Evolutionary conservation across 2,797 vertebrate species (phyloP).

Genomic region (Perodicticus potto): DNA sequence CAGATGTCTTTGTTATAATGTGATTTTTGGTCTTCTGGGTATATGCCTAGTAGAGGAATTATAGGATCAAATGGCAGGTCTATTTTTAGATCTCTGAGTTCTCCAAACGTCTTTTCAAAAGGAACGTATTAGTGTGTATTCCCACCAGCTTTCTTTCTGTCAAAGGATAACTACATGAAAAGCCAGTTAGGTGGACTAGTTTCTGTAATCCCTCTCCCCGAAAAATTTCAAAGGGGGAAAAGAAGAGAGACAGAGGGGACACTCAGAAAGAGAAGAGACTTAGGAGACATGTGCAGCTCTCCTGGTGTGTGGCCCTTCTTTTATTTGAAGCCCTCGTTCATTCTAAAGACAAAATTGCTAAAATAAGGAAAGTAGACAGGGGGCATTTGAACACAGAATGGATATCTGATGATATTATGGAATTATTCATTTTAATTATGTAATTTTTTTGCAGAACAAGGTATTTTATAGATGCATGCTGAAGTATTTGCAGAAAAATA

Average conservation of each 20-base stretch:
- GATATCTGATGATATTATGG: not conserved
- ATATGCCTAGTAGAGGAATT: too few relatives aligned
- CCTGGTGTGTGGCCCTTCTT: not conserved
- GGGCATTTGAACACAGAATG: not conserved
- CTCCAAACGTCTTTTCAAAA: too few relatives aligned
- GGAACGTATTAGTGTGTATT: too few relatives aligned
- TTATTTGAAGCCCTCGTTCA: constrained; percentile 28
- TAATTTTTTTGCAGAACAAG: not conserved
- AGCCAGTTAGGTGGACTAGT: constrained; percentile 9
- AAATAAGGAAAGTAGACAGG: constrained; percentile 18
- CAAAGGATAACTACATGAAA: constrained; percentile 44
- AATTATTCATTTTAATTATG: constrained; percentile 33
- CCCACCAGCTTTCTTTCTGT: constrained; percentile 58
- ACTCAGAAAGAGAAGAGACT: not conserved
- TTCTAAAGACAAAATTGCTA: not conserved
- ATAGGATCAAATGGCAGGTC: too few relatives aligned
- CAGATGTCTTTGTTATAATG: too few relatives aligned
- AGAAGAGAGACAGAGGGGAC: not conserved
- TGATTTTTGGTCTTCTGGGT: too few relatives aligned
- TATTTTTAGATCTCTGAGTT: too few relatives aligned
- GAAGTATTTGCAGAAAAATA: constrained; percentile 35
- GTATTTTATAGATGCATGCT: not conserved
- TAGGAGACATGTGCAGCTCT: not conserved
- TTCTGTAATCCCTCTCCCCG: not conserved
- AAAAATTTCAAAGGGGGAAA: not conserved